Evolutionary conservation across 53 echinoderm and acorn worm species (phyloP).

Genomic region (Holothuria leucospilota): DNA sequence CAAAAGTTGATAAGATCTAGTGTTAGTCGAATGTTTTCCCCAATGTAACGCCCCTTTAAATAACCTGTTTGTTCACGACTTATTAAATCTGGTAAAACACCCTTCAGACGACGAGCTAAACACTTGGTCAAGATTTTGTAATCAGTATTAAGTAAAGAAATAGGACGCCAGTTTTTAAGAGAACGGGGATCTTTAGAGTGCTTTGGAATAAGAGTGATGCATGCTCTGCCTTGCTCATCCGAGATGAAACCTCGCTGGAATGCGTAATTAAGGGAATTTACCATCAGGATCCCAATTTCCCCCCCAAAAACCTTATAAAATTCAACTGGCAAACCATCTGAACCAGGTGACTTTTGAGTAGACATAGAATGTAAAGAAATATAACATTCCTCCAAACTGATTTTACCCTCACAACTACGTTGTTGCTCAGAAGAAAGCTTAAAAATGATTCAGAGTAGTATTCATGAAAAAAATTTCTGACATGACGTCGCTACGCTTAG

Average conservation of each 20-base stretch:
- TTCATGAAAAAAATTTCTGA: background rate
- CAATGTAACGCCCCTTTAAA: background rate
- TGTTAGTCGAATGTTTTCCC: too few relatives aligned
- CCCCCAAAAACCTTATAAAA: background rate
- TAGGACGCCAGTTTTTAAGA: slow-evolving; percentile 8
- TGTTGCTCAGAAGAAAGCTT: too few relatives aligned
- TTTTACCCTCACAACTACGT: too few relatives aligned
- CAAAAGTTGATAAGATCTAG: background rate
- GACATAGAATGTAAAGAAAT: background rate
- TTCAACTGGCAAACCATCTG: background rate
- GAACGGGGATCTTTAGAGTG: background rate
- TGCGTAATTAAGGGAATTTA: background rate
- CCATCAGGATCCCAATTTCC: too few relatives aligned
- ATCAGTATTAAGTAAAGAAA: too few relatives aligned
- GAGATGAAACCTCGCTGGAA: background rate
- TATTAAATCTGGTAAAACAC: too few relatives aligned
- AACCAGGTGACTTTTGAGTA: background rate
- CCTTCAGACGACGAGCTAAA: background rate
- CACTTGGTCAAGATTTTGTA: too few relatives aligned
- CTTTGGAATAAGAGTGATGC: too few relatives aligned
- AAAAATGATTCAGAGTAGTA: too few relatives aligned
- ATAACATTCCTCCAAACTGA: background rate
- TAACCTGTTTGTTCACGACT: too few relatives aligned
- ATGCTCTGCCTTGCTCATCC: too few relatives aligned
- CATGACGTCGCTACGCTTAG: background rate